Conservation (phyloP, 2,113 vertebrate genomes). For the pig (Sus scrofa) region DNA sequence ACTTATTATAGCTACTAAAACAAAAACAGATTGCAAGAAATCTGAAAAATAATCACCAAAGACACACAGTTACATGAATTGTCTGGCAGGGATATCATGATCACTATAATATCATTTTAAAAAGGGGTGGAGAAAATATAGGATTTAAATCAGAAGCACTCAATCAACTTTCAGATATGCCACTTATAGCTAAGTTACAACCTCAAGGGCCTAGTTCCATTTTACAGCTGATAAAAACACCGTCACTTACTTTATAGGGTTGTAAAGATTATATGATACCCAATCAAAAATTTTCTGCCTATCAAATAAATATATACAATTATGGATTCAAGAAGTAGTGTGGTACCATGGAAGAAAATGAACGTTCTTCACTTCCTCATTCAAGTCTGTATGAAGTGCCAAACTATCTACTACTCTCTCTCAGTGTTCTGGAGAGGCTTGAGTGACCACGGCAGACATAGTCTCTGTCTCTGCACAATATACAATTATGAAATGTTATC, state of each 20-base stretch:
- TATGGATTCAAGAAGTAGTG: not conserved
- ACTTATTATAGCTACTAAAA: slow-evolving; percentile 21
- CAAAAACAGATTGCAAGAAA: not conserved
- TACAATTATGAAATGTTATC: not conserved
- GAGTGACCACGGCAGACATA: not conserved
- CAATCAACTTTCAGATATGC: not conserved
- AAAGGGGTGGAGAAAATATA: not conserved
- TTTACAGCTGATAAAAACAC: slow-evolving; percentile 14
- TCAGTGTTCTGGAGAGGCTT: not conserved
- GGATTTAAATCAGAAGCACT: slow-evolving; percentile 54
- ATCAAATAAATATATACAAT: slow-evolving; percentile 46
- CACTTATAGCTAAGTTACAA: slow-evolving; percentile 31
- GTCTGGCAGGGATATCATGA: not conserved
- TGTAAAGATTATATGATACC: slow-evolving; percentile 25
- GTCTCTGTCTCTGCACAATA: not conserved
- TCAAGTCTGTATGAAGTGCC: not conserved
- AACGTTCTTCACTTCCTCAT: not conserved
- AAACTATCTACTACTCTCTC: not conserved
- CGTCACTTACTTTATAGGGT: not conserved
- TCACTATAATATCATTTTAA: not conserved
- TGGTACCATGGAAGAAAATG: not conserved
- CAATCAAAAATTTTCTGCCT: slow-evolving; percentile 34
- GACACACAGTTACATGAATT: not conserved
- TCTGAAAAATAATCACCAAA: slow-evolving; percentile 44
- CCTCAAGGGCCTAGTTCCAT: not conserved